Evolutionary conservation across 2,888 invertebrate species (phyloP), one percentile per base, ranked within the genome.

Genomic region (Aquatica leii): DNA sequence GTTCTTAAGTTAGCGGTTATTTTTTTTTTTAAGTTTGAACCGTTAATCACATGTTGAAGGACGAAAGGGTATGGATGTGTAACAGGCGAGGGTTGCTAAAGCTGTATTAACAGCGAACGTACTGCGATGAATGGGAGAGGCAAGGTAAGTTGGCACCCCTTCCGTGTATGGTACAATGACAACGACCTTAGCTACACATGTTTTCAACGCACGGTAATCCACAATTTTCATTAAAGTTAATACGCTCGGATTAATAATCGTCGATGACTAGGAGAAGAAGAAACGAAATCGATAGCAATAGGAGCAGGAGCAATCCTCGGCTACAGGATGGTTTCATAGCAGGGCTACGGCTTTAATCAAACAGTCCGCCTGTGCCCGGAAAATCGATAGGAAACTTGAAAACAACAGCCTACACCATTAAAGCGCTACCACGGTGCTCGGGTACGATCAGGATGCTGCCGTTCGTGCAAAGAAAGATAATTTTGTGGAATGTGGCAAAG

Each of bases 131-230:
- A 69, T 66, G 66, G 66, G 62, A 66, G 65, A 56, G 64, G 57
- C 61, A 54, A 55, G 64, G 65, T 68, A 68, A 68, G 66, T 68
- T 66, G 49, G 59, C 46, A 58, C 57, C 41, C 63, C 49, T 52
- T 54, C 57, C 57, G n/a, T n/a, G n/a, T n/a, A n/a, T n/a, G n/a
- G n/a, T n/a, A n/a, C n/a, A n/a, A n/a, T n/a, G n/a, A n/a, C n/a
- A n/a, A n/a, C n/a, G n/a, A 67, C 70, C 70, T 67, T 69, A 66
- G 67, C 64, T 67, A 68, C 68, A 70, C 67, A 69, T 69, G 70
- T 63, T 70, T 57, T 62, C 63, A 66, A 69, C 63, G 61, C 63
- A 68, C 56, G 41, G 56, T 35, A 59, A 53, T 53, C 14, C 21
- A 21, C 24, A 54, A 41, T 43, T 15, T 21, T 15, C 21, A 21